Conservation (phyloP, 2,888 invertebrate genomes). For the Eristalis pertinax region DNA sequence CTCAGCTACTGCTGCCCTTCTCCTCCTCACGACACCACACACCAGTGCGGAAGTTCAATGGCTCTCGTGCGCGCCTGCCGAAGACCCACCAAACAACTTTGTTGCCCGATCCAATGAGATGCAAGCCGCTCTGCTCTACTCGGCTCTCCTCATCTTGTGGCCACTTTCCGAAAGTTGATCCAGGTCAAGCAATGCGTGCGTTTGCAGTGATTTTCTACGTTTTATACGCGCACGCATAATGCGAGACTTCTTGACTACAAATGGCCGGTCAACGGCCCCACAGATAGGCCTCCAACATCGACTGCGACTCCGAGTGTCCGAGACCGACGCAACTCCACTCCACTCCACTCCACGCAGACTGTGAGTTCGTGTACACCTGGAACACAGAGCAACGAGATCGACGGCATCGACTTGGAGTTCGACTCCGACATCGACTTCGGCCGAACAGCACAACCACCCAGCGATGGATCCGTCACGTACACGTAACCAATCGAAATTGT, state of each 20-base stretch:
- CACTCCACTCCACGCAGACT: not conserved
- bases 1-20: slow-evolving; percentile 46
- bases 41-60: slow-evolving; percentile 61
- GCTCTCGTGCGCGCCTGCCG: slow-evolving; percentile 24
- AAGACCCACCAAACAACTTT: slow-evolving; percentile 63
- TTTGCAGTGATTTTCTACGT: slow-evolving; percentile 63
- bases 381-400: slow-evolving; percentile 34
- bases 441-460: slow-evolving; percentile 38
- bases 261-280: slow-evolving; percentile 63
- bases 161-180: slow-evolving; percentile 69
- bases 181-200: slow-evolving; percentile 71
- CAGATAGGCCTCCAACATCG: slow-evolving; percentile 22
- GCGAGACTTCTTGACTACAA: slow-evolving; percentile 27
- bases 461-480: slow-evolving; percentile 68
- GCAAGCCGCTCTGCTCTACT: slow-evolving; percentile 33
- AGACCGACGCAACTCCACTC: too few relatives aligned
- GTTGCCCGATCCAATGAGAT: slow-evolving; percentile 33
- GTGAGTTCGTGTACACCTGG: slow-evolving; percentile 33
- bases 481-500: slow-evolving; percentile 70
- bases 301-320: too few relatives aligned
- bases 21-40: slow-evolving; percentile 2
- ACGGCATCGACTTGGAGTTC: slow-evolving; percentile 20
- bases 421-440: too few relatives aligned
- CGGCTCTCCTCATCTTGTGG: not conserved
- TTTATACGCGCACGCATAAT: slow-evolving; percentile 60